Percentiles rank a stretch among this genome's conserved stretches.
phyloP scores from a whole-genome alignment of 2,888 invertebrate genomes.

The Prosopocoilus inquinatus region DNA sequence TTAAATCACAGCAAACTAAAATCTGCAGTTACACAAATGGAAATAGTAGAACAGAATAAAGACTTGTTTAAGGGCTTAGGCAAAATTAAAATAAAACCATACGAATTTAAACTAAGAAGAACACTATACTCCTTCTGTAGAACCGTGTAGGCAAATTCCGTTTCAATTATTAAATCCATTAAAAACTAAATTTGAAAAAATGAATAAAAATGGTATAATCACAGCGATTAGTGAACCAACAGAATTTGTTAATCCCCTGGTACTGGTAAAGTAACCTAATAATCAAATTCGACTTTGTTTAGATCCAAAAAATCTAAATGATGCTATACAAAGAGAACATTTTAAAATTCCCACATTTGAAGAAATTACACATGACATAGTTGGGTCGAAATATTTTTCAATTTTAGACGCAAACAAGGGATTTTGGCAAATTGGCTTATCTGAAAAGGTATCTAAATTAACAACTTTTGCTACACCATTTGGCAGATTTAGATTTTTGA shows the following conservation, averaged over 20 bases:
- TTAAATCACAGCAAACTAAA: too few species aligned
- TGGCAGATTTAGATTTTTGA: too few species aligned
- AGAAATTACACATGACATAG: too few species aligned
- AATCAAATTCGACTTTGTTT: not conserved
- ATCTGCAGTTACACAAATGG: too few species aligned
- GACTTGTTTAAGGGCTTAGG: not conserved
- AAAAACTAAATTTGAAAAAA: not conserved
- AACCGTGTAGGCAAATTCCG: too few species aligned
- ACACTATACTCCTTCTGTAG: not conserved
- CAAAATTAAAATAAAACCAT: not conserved
- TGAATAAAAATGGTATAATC: not conserved
- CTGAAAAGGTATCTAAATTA: not conserved
- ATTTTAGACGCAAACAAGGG: not conserved
- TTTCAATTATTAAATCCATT: not conserved
- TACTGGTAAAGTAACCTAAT: not conserved
- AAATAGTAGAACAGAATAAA: too few species aligned
- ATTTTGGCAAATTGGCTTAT: not conserved
- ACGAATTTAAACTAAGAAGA: not conserved
- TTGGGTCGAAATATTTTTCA: constrained; percentile 1
- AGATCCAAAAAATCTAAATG: not conserved
- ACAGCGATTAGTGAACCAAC: not conserved
- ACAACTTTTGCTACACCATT: not conserved
- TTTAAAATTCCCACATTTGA: too few species aligned
- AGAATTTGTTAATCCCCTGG: not conserved
- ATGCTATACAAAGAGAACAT: not conserved